Conservation (phyloP, 2,113 vertebrate genomes). For the Mugil cephalus region DNA sequence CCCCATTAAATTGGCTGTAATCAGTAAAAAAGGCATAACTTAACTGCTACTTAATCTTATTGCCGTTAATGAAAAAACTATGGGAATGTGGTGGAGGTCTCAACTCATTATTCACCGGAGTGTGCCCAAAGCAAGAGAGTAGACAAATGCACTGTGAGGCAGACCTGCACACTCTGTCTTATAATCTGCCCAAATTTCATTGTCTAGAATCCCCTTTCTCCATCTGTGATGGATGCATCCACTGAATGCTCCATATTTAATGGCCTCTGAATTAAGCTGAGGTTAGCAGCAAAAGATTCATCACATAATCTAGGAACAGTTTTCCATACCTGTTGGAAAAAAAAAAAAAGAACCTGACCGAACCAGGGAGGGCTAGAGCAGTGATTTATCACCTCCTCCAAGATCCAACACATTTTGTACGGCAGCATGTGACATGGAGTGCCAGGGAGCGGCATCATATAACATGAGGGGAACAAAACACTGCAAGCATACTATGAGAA, state of each 20-base stretch:
- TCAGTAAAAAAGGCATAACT: background rate
- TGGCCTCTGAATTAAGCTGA: slow-evolving; percentile 28
- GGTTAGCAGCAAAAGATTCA: slow-evolving; percentile 30
- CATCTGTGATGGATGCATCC: slow-evolving; percentile 45
- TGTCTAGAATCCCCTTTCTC: background rate
- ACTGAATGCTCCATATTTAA: slow-evolving; percentile 27
- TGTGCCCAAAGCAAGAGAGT: slow-evolving; percentile 6
- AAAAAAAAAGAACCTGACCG: slow-evolving; percentile 30
- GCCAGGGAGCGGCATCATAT: slow-evolving; percentile 19
- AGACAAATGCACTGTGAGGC: background rate
- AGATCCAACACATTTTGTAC: slow-evolving; percentile 40
- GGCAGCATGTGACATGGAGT: slow-evolving; percentile 16
- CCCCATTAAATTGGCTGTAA: background rate
- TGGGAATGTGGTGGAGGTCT: background rate
- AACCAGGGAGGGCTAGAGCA: slow-evolving; percentile 4
- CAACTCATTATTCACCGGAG: too few relatives aligned
- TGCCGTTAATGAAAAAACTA: too few relatives aligned
- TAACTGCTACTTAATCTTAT: too few relatives aligned
- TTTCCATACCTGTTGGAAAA: slow-evolving; percentile 35
- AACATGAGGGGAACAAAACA: slow-evolving; percentile 40
- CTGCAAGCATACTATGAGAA: background rate
- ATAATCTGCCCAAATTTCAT: slow-evolving; percentile 14
- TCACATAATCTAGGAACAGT: slow-evolving; percentile 2
- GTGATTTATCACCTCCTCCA: slow-evolving; percentile 44
- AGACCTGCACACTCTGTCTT: slow-evolving; percentile 9